A percentile compares a stretch with the other conserved stretches of the same genome.
These are phyloP conservation scores for Cochlearius cochlearius DNA, from an alignment of 2,113 vertebrate species.

Conservation along the genomic window DNA sequence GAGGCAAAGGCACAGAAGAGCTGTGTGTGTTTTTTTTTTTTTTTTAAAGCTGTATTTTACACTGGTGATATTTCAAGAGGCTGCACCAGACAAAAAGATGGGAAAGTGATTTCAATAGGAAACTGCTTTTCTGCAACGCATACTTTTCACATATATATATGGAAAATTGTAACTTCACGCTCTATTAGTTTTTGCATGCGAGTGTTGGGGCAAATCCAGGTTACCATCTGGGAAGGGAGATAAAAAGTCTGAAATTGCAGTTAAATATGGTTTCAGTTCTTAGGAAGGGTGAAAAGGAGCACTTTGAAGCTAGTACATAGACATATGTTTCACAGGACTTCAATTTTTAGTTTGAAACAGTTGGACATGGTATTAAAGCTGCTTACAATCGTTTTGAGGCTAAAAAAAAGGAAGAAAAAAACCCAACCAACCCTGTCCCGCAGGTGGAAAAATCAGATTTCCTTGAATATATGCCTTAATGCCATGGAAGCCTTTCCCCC, in stretches of 20 bases:
- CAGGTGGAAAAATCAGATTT: slow-evolving; percentile 15
- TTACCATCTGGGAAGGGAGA: slow-evolving; percentile 50
- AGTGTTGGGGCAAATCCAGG: slow-evolving; percentile 45
- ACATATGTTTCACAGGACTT: slow-evolving; percentile 52
- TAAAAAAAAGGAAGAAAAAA: background rate
- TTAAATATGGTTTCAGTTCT: slow-evolving; percentile 41
- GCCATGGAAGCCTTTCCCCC: background rate
- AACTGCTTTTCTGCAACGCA: background rate
- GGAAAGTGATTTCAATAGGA: slow-evolving; percentile 14
- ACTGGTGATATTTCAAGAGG: background rate
- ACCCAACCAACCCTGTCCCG: background rate
- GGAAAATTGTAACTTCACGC: slow-evolving; percentile 43
- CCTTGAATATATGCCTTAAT: background rate
- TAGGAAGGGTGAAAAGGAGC: slow-evolving; percentile 11
- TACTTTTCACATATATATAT: slow-evolving; percentile 41
- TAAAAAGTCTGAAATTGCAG: slow-evolving; percentile 34
- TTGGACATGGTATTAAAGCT: slow-evolving; percentile 8
- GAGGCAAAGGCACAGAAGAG: background rate
- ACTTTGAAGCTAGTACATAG: slow-evolving; percentile 49
- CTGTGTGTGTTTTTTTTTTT: background rate
- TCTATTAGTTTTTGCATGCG: slow-evolving; percentile 15
- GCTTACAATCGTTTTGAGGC: background rate
- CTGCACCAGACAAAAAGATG: slow-evolving; percentile 1
- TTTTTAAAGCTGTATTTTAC: background rate
- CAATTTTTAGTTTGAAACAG: background rate